Conservation (phyloP, 1,140 invertebrate species). For the Ptiloglossa arizonensis region DNA sequence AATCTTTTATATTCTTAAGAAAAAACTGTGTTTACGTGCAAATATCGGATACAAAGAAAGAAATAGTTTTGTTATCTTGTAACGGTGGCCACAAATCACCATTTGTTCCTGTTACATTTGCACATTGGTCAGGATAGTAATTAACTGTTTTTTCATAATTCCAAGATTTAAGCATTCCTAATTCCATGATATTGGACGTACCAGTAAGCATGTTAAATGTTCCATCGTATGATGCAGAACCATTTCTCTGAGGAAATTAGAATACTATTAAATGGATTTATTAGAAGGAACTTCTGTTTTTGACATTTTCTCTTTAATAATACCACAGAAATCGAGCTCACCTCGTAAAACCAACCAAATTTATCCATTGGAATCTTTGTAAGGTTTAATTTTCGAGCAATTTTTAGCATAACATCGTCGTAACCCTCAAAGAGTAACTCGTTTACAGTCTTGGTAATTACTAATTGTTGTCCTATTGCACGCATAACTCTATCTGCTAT, state of each 20-base stretch:
- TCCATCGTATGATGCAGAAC: constrained; percentile 87
- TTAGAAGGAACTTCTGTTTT: not conserved
- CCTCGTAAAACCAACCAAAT: constrained; percentile 90
- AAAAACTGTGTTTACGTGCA: constrained; percentile 82
- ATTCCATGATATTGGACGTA: constrained; percentile 82
- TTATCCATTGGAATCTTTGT: constrained; percentile 85
- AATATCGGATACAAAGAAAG: constrained; percentile 87
- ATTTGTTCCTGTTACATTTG: constrained; percentile 85
- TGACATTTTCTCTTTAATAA: not conserved
- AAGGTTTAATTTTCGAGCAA: constrained; percentile 83
- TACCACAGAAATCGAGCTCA: constrained; percentile 68
- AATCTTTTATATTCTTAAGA: not conserved
- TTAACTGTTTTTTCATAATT: constrained; percentile 83
- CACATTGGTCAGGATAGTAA: constrained; percentile 85
- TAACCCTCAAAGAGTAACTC: constrained; percentile 90
- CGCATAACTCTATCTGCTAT: constrained; percentile 83
- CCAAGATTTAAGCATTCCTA: constrained; percentile 87
- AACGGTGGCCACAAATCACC: constrained; percentile 91
- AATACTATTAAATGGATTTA: constrained; percentile 33
- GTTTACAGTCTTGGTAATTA: constrained; percentile 85
- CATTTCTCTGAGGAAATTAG: constrained; percentile 84
- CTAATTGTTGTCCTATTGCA: constrained; percentile 81
- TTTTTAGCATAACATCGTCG: constrained; percentile 85
- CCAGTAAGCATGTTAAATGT: constrained; percentile 89
- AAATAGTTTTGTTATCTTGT: constrained; percentile 81